Evolutionary conservation across 2,888 invertebrate genomes (phyloP), one percentile per base, ranked within the genome.

Genomic region (Trichopoda pennipes): DNA sequence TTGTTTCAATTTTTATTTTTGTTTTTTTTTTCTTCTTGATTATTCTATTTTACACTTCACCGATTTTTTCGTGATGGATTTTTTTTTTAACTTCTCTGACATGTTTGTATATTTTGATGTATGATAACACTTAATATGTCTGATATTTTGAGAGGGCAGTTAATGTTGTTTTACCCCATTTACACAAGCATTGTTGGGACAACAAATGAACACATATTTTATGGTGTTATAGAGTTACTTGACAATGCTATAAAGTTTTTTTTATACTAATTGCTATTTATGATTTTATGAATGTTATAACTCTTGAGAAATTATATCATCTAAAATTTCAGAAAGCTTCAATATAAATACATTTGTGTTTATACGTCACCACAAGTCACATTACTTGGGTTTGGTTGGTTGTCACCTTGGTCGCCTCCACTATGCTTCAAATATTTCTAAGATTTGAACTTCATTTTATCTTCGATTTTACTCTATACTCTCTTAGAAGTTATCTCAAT

Each of bases 101-200:
- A 78, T 81, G 75, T 83, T 84, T 83, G 70, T 81, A 47, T 69
- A 64, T 58, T 64, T 77, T 85, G 86, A 85, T 84, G 69, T 81
- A 85, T 84, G 85, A 84, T 83, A 85, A 81, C 82, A 85, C 84
- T 86, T 85, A 85, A 85, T 84, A 69, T 85, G 84, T 85, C 84
- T 83, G 80, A 56, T 63, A 49, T 77, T 76, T 73, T 60, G 49
- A 63, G 68, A 63, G 56, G 63, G 63, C 68, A 60, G 16, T 49
- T 32, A 23, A 38, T 73, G 53, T 63, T 73, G 14, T 16, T 47
- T 19, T 38, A 38, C 12, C 19, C 35, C 9, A 35, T 60, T 14
- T 16, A 51, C 42, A 28, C n/a, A 49, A 58, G 58, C n/a, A 61
- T 53, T 63, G 32, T 35, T 55, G 19, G 55, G n/a, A 35, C n/a